A percentile compares a stretch with the other conserved stretches of the same genome.
Evolutionary conservation across 2,888 invertebrate species (phyloP).

Genomic region (Agrotis exclamationis): DNA sequence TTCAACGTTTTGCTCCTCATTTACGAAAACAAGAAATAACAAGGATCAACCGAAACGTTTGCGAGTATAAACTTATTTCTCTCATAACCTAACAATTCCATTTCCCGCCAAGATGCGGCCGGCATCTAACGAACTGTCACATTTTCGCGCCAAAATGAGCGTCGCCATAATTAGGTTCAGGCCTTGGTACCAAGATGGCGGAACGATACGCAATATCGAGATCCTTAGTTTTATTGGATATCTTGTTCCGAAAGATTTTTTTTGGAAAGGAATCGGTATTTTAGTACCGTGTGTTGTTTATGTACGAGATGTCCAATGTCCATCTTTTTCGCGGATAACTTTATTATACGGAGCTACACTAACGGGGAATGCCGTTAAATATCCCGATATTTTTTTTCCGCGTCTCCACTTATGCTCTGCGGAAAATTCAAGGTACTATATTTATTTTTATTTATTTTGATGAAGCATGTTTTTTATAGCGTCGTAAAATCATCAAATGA

Average conservation of each 20-base stretch:
- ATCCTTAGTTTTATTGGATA: conserved; percentile 43
- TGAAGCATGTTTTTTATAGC: no score
- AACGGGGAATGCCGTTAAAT: no score
- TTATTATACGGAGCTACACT: neutral
- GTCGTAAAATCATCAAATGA: no score
- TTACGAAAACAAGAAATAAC: conserved; percentile 55
- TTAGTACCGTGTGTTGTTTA: conserved; percentile 16
- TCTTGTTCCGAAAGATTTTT: conserved; percentile 48
- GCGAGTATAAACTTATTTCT: conserved; percentile 61
- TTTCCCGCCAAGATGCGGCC: conserved; percentile 72
- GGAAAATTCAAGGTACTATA: no score
- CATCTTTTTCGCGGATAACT: conserved; percentile 10
- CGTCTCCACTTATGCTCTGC: no score
- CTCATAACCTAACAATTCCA: conserved; percentile 71
- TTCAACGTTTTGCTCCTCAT: conserved; percentile 48
- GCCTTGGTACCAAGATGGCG: conserved; percentile 67
- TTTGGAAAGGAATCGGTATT: conserved; percentile 19
- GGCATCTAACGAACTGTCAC: conserved; percentile 85
- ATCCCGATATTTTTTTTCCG: no score
- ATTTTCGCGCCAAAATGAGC: conserved; percentile 84
- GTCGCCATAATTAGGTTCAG: conserved; percentile 80
- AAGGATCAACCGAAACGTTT: conserved; percentile 58
- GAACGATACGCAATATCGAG: conserved; percentile 57
- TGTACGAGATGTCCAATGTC: conserved; percentile 35
- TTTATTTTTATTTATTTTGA: no score